Evolutionary conservation across 2,797 vertebrate genomes (phyloP).

Genomic region (Helicolenus hilgendorfi): DNA sequence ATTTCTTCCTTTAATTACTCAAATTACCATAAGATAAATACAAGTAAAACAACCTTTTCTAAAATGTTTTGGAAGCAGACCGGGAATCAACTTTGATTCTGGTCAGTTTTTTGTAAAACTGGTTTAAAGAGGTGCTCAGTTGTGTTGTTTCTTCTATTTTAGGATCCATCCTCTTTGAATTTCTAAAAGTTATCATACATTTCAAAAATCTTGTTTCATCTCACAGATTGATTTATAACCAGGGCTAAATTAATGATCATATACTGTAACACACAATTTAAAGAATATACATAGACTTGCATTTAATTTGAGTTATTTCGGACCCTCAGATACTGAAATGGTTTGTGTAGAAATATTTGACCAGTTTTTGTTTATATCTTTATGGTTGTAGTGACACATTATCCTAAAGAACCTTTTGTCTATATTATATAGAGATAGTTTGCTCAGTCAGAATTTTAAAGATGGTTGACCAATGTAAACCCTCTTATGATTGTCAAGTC

Average conservation of each 20-base stretch:
- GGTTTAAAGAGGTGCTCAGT: neutral
- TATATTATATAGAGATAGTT: neutral
- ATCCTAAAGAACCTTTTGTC: neutral
- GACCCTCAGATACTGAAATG: neutral
- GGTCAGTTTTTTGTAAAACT: neutral
- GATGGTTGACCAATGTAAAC: neutral
- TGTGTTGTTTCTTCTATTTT: neutral
- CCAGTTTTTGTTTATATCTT: neutral
- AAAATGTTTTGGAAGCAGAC: neutral
- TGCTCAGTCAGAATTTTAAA: neutral
- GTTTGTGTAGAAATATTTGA: neutral
- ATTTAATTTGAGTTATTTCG: neutral
- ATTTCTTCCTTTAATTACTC: neutral
- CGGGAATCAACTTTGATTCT: neutral
- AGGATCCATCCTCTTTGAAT: neutral
- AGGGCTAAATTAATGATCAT: neutral
- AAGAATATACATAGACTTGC: neutral
- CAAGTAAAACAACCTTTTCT: neutral
- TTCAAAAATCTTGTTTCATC: neutral
- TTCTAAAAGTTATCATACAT: neutral
- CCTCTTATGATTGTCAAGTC: neutral
- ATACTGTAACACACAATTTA: neutral
- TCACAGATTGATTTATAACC: neutral
- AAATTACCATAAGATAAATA: neutral
- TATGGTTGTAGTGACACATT: neutral